Evolutionary conservation across 2,797 vertebrate species (phyloP).

Genomic region (Eremophila alpestris): DNA sequence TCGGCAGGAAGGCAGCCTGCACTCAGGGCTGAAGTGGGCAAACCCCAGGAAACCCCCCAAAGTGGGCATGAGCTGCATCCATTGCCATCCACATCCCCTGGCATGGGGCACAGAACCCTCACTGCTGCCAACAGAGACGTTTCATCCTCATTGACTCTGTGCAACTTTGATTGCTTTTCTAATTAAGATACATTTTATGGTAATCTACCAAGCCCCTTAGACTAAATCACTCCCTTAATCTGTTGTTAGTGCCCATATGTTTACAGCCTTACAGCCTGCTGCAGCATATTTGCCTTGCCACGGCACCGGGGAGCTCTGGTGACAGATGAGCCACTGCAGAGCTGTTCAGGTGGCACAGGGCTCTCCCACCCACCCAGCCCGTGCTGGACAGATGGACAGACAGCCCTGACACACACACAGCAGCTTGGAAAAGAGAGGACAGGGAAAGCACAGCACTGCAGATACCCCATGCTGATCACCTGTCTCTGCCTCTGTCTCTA

Average conservation of each 20-base stretch:
- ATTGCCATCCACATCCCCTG: rapidly evolving
- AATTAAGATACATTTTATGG: slow-evolving; percentile 68
- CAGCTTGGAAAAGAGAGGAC: neutral
- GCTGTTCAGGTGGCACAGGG: neutral
- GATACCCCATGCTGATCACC: neutral
- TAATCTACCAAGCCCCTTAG: slow-evolving; percentile 56
- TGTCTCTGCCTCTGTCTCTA: neutral
- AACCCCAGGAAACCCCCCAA: neutral
- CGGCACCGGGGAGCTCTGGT: rapidly evolving
- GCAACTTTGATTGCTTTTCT: slow-evolving; percentile 62
- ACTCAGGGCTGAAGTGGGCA: neutral
- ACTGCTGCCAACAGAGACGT: neutral
- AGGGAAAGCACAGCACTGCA: neutral
- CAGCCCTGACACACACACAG: neutral
- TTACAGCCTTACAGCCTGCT: slow-evolving; percentile 53
- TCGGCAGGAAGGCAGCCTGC: neutral
- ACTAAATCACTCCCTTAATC: slow-evolving; percentile 68
- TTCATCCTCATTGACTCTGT: slow-evolving; percentile 2
- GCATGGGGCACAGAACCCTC: neutral
- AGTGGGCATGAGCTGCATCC: neutral
- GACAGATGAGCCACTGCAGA: neutral
- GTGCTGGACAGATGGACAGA: neutral
- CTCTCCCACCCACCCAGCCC: neutral
- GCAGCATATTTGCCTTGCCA: slow-evolving; percentile 46
- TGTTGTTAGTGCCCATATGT: slow-evolving; percentile 70